Base-by-base conservation (phyloP, 2,113 vertebrate genomes). In the Astur gentilis region DNA sequence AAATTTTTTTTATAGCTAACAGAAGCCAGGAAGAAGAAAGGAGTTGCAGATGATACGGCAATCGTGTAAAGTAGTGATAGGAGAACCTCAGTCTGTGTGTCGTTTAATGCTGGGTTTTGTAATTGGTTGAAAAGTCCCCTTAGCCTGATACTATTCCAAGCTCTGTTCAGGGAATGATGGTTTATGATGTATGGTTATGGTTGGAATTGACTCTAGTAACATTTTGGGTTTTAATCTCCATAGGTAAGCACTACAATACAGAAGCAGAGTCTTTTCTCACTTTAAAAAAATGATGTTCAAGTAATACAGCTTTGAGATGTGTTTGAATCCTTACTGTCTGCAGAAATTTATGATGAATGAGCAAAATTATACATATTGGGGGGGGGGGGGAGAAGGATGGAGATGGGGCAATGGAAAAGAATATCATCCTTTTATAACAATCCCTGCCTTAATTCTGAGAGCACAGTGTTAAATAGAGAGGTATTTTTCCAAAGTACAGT, bases 31-130 rank as follows among this genome's bases (percentile, higher is more conserved):
- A 7, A 19, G 67, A 20, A 49, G 71, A 72, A 4, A 4, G 3
- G 42, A 34, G 84, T 16, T 0, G 0, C 0, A 0, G 25, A 9
- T 23, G n/a, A 36, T 32, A 11, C 0, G 26, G 12, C 2, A 6
- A 2, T 23, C 0, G 2, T 55, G 86, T 57, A 3, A 3, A 13
- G 32, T 0, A 19, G 67, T 1, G 67, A 65, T 10, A 61, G 80
- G 31, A 65, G 55, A 82, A 3, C 13, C 38, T 40, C 10, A 0
- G 34, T 6, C 49, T 31, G 0, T 1, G 60, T 40, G 62, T 1
- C 2, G 3, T 4, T n/a, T 1, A 3, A 23, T 0, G 0, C 58
- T 26, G 27, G 27, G 4, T 15, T 29, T 36, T 80, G 87, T 11
- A 29, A n/a, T 2, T 9, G 69, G 55, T 7, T 54, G 8, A 13